phyloP scores from a whole-genome alignment of 1,140 invertebrate species.

The Medauroidea extradentata region DNA sequence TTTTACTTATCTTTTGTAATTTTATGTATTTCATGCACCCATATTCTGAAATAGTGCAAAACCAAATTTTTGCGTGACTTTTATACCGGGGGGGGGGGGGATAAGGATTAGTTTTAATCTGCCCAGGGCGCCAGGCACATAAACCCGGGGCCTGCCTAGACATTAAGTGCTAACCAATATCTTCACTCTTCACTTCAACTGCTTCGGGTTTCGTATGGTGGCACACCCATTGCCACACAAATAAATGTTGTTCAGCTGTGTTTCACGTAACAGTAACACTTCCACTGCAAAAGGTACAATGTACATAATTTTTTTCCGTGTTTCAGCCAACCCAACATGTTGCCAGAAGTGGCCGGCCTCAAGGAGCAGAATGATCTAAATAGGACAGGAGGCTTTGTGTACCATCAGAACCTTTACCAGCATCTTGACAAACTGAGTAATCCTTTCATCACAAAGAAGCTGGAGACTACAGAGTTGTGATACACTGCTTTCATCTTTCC shows the following conservation, averaged over 20 bases:
- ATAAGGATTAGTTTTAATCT: too few relatives aligned
- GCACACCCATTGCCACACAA: too few relatives aligned
- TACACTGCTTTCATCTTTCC: not conserved
- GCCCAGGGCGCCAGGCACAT: too few relatives aligned
- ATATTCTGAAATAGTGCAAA: too few relatives aligned
- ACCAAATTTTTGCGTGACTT: too few relatives aligned
- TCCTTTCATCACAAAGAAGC: constrained; percentile 63
- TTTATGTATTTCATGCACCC: too few relatives aligned
- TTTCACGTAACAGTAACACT: not conserved
- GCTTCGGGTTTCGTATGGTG: too few relatives aligned
- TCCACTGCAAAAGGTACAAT: not conserved
- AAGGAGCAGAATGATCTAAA: constrained; percentile 45
- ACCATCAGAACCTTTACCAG: constrained; percentile 46
- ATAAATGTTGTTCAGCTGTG: not conserved
- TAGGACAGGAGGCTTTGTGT: constrained; percentile 27
- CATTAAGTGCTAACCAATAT: too few relatives aligned
- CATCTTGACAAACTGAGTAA: constrained; percentile 48
- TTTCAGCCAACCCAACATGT: constrained; percentile 36
- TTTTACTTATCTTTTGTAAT: too few relatives aligned
- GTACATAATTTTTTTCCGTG: constrained; percentile 8
- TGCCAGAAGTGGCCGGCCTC: constrained; percentile 37
- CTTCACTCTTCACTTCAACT: too few relatives aligned
- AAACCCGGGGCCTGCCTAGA: too few relatives aligned
- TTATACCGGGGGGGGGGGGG: too few relatives aligned
- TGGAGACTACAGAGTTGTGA: constrained; percentile 77